phyloP scores from a whole-genome alignment of 1,140 invertebrate species.

The Drosophila chauvacae region DNA sequence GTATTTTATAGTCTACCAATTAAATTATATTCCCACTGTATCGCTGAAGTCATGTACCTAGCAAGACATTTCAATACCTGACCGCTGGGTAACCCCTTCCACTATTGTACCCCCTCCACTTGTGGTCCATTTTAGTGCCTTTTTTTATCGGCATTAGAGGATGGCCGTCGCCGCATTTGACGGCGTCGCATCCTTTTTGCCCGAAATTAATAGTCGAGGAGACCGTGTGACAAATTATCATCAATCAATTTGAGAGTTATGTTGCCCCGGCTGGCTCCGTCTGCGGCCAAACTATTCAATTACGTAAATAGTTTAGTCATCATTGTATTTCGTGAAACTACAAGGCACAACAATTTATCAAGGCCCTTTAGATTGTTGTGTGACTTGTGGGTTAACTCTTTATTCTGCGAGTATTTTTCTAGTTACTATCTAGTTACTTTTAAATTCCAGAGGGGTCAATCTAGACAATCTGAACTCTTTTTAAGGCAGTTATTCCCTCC shows the following conservation, averaged over 20 bases:
- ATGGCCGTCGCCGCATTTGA: conserved; percentile 40
- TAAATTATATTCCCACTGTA: conserved; percentile 26
- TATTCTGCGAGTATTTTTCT: not conserved
- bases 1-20: not conserved
- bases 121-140: conserved; percentile 29
- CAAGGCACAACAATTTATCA: not conserved
- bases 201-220: conserved; percentile 60
- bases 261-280: conserved; percentile 20
- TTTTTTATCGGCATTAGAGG: conserved; percentile 49
- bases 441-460: not conserved
- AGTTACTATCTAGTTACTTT: not conserved
- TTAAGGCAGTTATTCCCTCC: not conserved
- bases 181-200: conserved; percentile 63
- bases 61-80: conserved; percentile 26
- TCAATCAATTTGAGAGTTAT: conserved; percentile 65
- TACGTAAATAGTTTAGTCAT: conserved; percentile 20
- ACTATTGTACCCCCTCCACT: conserved; percentile 1
- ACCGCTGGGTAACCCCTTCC: conserved; percentile 26
- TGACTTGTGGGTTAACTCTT: not conserved
- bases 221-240: conserved; percentile 78
- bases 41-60: not conserved
- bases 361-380: not conserved
- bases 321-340: conserved; percentile 1
- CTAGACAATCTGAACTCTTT: not conserved
- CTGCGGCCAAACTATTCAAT: conserved; percentile 9